Evolutionary conservation across 2,888 invertebrate species (phyloP).

Genomic region (Megaustenia siamemsis): DNA sequence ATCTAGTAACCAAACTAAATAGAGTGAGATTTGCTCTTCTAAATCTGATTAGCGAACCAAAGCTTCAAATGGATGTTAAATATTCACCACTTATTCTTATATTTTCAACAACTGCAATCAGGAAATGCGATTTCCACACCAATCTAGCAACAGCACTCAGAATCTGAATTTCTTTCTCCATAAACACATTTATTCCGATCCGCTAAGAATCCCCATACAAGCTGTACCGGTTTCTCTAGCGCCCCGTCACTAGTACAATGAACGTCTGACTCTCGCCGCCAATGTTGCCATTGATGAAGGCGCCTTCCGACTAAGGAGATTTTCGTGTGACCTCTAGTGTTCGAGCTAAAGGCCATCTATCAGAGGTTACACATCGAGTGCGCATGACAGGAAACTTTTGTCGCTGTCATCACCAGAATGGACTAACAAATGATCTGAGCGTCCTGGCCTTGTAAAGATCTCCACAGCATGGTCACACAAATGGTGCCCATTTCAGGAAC

Average conservation of each 20-base stretch:
- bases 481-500: slow-evolving; percentile 42
- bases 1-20: too few species aligned
- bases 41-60: too few species aligned
- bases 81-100: too few species aligned
- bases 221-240: slow-evolving; percentile 28
- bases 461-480: slow-evolving; percentile 40
- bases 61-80: too few species aligned
- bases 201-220: slow-evolving; percentile 41
- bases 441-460: slow-evolving; percentile 36
- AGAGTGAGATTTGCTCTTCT: too few species aligned
- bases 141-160: slow-evolving; percentile 49
- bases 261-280: slow-evolving; percentile 1
- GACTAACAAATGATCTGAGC: slow-evolving; percentile 52
- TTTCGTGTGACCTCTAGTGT: slow-evolving; percentile 43
- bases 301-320: slow-evolving; percentile 42
- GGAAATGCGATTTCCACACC: slow-evolving; percentile 51
- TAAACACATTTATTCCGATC: slow-evolving; percentile 49
- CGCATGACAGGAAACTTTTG: slow-evolving; percentile 56
- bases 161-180: slow-evolving; percentile 49
- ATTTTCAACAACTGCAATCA: slow-evolving; percentile 41
- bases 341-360: slow-evolving; percentile 47
- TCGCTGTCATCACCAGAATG: slow-evolving; percentile 52
- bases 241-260: slow-evolving; percentile 43
- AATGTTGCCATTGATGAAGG: slow-evolving; percentile 18
- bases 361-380: slow-evolving; percentile 54